Conservation (phyloP, 2,888 invertebrate species). For the Chymomyza caudatula region DNA sequence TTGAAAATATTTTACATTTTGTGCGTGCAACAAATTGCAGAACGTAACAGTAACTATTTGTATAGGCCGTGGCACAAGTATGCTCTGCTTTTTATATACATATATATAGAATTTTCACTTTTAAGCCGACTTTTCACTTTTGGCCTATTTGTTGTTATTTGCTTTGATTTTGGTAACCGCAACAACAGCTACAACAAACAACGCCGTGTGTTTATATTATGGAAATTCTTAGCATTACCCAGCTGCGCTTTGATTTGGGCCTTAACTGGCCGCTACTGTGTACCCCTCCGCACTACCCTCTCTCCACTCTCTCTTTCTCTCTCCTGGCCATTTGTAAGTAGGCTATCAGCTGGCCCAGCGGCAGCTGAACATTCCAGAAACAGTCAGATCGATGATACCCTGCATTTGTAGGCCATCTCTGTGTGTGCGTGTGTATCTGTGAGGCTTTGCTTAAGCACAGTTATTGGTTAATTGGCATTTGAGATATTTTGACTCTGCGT, state of each 20-base stretch:
- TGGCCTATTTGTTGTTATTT: conserved; percentile 12
- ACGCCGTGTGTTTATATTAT: not conserved
- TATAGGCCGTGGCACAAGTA: not conserved
- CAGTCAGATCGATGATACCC: not conserved
- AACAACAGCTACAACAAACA: not conserved
- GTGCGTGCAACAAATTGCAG: conserved; percentile 15
- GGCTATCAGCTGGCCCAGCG: not conserved
- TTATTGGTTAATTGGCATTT: conserved; percentile 60
- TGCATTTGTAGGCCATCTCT: conserved; percentile 1
- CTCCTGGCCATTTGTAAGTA: not conserved
- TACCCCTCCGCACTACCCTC: conserved; percentile 17
- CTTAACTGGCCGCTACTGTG: conserved; percentile 15
- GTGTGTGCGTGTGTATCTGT: not conserved
- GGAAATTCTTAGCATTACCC: conserved; percentile 2
- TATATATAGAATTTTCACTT: too few relatives aligned
- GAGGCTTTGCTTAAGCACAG: conserved; percentile 11
- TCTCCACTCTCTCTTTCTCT: not conserved
- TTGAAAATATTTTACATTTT: conserved; percentile 68
- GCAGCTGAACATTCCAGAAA: not conserved
- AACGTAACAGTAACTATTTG: conserved; percentile 10
- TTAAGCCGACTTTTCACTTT: not conserved
- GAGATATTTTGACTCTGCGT: conserved; percentile 34
- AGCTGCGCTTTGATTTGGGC: conserved; percentile 35
- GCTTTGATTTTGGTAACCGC: conserved; percentile 31
- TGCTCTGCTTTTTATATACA: not conserved